These are phyloP conservation scores for Temnothorax nylanderi DNA, from an alignment of 1,140 invertebrate genomes.

Conservation along the genomic window DNA sequence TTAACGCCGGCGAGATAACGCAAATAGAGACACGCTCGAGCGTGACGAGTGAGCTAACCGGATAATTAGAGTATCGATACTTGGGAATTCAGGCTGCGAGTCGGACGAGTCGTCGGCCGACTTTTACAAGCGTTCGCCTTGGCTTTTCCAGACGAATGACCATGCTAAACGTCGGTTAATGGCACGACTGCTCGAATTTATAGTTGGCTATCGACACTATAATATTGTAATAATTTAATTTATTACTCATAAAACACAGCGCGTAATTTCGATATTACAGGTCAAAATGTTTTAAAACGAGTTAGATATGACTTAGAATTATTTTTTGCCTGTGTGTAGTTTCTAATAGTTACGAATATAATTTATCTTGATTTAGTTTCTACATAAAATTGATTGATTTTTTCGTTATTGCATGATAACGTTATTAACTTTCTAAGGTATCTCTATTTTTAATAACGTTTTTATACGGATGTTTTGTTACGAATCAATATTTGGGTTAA, in stretches of 20 bases:
- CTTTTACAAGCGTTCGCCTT: conserved; percentile 32
- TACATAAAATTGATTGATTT: neutral
- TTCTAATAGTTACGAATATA: neutral
- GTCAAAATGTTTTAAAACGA: neutral
- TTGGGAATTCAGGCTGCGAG: conserved; percentile 42
- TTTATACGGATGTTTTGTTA: neutral
- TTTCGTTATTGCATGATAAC: neutral
- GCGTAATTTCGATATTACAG: neutral
- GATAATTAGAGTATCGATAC: conserved; percentile 58
- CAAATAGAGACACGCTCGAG: conserved; percentile 57
- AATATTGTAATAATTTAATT: conserved; percentile 27
- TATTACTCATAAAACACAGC: neutral
- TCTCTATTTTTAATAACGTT: neutral
- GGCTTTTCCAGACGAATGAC: conserved; percentile 17
- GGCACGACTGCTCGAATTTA: conserved; percentile 4
- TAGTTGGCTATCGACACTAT: neutral
- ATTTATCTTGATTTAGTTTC: neutral
- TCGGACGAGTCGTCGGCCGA: conserved; percentile 13
- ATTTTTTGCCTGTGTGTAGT: neutral
- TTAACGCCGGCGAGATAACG: conserved; percentile 55
- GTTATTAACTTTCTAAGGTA: neutral
- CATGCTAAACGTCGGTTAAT: conserved; percentile 26
- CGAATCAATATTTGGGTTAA: neutral
- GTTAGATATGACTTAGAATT: neutral
- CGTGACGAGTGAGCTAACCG: conserved; percentile 48